Percentiles rank a stretch among this genome's conserved stretches.
These are phyloP conservation scores for Pherbina coryleti DNA, from an alignment of 2,888 invertebrate genomes.

Conservation along the genomic window DNA sequence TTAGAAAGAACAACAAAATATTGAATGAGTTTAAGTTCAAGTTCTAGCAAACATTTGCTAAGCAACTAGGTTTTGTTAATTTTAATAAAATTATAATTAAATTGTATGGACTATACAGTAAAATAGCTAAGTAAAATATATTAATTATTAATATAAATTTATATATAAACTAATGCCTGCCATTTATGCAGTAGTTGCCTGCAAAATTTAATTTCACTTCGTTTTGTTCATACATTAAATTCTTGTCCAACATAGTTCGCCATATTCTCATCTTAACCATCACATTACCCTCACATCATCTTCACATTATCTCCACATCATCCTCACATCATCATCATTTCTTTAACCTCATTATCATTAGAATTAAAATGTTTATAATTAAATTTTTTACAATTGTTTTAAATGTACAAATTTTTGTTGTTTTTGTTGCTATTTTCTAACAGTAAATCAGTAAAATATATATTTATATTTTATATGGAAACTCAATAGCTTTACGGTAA, in stretches of 20 bases:
- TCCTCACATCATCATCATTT: not conserved
- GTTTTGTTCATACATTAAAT: not conserved
- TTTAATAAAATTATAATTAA: not conserved
- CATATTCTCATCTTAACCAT: no score
- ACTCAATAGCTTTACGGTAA: conserved; percentile 1
- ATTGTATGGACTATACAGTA: conserved; percentile 23
- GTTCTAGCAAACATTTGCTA: no score
- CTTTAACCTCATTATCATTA: not conserved
- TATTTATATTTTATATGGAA: not conserved
- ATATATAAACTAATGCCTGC: not conserved
- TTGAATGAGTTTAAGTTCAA: no score
- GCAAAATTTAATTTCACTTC: conserved; percentile 31
- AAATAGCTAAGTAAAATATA: not conserved
- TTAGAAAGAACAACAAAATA: not conserved
- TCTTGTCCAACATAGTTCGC: no score
- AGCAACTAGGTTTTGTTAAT: not conserved
- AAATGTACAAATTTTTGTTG: conserved; percentile 21
- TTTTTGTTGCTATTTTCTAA: conserved; percentile 14
- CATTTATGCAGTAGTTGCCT: conserved; percentile 23
- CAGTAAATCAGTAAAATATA: conserved; percentile 7
- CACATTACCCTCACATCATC: not conserved
- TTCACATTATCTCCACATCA: not conserved
- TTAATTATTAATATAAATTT: not conserved
- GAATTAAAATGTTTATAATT: not conserved
- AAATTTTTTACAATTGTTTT: conserved; percentile 11